phyloP scores from a whole-genome alignment of 2,888 invertebrate genomes.

The Drosophila picticornis region DNA sequence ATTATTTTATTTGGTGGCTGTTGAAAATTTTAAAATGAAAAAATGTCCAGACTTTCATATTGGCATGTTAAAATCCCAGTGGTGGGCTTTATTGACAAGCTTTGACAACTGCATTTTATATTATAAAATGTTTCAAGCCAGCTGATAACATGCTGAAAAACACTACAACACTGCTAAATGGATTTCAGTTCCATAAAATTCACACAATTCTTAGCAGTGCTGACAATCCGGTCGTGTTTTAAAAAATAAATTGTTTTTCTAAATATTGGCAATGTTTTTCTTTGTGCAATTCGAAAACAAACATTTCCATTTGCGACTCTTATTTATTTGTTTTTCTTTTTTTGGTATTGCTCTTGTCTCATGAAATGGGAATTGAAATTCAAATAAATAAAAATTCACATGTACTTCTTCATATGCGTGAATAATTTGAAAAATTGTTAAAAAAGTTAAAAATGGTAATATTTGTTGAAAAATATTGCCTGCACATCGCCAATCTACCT shows the following conservation, averaged over 20 bases:
- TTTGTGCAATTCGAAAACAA: slow-evolving; percentile 42
- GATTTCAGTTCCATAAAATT: slow-evolving; percentile 20
- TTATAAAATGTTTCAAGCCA: slow-evolving; percentile 35
- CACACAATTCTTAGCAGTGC: slow-evolving; percentile 7
- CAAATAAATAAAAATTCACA: slow-evolving; percentile 61
- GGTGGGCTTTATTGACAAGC: slow-evolving; percentile 10
- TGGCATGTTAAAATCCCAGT: slow-evolving; percentile 32
- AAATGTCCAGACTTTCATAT: slow-evolving; percentile 9
- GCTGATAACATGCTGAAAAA: slow-evolving; percentile 13
- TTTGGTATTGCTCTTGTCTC: slow-evolving; percentile 43
- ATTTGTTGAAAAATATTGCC: slow-evolving; percentile 74
- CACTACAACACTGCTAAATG: slow-evolving; percentile 7
- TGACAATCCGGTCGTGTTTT: slow-evolving; percentile 18
- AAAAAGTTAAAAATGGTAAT: slow-evolving; percentile 72
- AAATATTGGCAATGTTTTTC: slow-evolving; percentile 33
- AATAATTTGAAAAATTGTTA: slow-evolving; percentile 71
- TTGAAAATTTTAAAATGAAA: background rate
- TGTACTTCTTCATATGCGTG: slow-evolving; percentile 65
- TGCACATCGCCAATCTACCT: slow-evolving; percentile 16
- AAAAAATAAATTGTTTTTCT: slow-evolving; percentile 27
- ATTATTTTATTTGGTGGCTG: slow-evolving; percentile 20
- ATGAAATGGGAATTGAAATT: slow-evolving; percentile 48
- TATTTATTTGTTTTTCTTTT: slow-evolving; percentile 7
- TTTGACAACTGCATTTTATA: slow-evolving; percentile 23
- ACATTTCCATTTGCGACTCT: slow-evolving; percentile 37